Base-by-base conservation (phyloP, 2,797 vertebrate genomes). In the Malacoctenus gilli region DNA sequence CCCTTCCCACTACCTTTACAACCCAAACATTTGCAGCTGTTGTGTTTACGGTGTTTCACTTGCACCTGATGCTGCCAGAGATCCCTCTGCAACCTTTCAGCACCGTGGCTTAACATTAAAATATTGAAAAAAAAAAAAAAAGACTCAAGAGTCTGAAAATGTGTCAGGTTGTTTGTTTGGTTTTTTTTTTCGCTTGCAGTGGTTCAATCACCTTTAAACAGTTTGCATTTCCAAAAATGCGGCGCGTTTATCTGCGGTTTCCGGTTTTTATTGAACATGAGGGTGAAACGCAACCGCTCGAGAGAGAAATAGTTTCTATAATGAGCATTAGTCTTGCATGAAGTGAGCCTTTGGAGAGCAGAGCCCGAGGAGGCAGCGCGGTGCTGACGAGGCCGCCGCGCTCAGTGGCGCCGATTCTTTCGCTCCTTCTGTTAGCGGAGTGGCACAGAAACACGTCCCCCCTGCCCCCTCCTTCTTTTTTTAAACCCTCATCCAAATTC, bases 301-400 rank as follows among this genome's bases (percentile, higher is more conserved):
- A 37, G 18, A 53, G 19, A 41, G 22, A 55, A 63, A 50, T 46
- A 0, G 44, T 61, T 53, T 25, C 13, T 31, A 65, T n/a, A n/a
- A n/a, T n/a, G n/a, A n/a, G 43, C 30, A 53, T 39, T 19, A 42
- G 20, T 31, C 8, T 47, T 55, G 19, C 37, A 40, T 39, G 36
- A 49, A 40, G 20, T 9, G 14, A 22, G 54, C 54, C 30, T 1
- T 25, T 8, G 5, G 48, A 15, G 0, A 4, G 37, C 12, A 11
- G 19, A 14, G 32, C 14, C 15, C 34, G 14, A 12, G 34, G 18
- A 4, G 8, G 28, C 14, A 18, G 38, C 59, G 37, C 48, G 57
- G 58, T 44, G 58, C 47, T 61, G 69, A 72, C 6, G 10, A 52
- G 3, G 42, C 21, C 10, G 36, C 31, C 59, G 22, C 5, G 49